Evolutionary conservation across 92 coral and sea anemone species (phyloP).

Genomic region (Phenganax marumi): DNA sequence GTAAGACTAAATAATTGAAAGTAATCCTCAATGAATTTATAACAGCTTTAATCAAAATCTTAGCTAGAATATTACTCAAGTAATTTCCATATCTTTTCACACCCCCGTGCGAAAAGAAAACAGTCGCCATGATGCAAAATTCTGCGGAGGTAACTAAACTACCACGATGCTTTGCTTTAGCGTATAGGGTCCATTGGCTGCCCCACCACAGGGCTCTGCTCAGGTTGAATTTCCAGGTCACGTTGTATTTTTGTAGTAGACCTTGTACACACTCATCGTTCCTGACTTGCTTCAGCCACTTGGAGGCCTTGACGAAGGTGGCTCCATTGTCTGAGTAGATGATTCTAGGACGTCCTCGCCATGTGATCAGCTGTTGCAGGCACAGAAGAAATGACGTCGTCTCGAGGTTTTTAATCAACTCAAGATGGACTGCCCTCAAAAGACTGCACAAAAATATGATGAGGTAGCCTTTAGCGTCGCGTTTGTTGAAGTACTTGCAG

Average conservation of each 20-base stretch:
- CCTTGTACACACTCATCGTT: no score
- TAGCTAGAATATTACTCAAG: no score
- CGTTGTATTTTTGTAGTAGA: no score
- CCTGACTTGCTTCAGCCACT: neutral
- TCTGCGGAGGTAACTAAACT: no score
- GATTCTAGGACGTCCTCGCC: neutral
- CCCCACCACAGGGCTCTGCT: slow-evolving; percentile 5
- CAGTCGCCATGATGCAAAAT: no score
- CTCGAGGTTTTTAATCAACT: slow-evolving; percentile 25
- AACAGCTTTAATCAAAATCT: no score
- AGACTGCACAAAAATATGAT: slow-evolving; percentile 13
- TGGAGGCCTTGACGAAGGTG: neutral
- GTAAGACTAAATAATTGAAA: no score
- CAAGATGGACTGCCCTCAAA: slow-evolving; percentile 31
- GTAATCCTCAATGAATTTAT: no score
- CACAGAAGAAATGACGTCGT: neutral
- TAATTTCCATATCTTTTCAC: no score
- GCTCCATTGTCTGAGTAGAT: neutral
- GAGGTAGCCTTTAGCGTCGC: slow-evolving; percentile 10
- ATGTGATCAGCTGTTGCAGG: neutral
- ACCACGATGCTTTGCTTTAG: no score
- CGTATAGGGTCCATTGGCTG: no score
- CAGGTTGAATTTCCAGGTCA: slow-evolving; percentile 10
- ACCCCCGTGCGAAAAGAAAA: no score
- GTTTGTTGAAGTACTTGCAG: neutral